Percentiles rank a stretch among this genome's conserved stretches.
Conservation (phyloP, 2,888 invertebrate genomes). For the Ichneumoninae sp. region DNA sequence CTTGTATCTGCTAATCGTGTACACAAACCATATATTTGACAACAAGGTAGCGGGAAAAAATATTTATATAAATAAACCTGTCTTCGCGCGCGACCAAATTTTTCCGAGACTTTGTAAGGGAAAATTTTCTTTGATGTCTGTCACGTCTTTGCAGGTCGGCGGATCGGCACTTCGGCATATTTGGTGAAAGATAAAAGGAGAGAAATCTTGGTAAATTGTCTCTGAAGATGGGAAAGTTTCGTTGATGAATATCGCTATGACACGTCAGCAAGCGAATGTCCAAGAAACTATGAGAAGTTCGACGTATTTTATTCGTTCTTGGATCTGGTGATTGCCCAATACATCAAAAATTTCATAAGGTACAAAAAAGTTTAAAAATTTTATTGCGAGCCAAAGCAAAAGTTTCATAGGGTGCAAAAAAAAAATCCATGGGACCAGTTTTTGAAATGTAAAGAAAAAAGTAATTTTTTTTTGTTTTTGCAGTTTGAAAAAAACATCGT, state of each 20-base stretch:
- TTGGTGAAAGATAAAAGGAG: background rate
- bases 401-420: background rate
- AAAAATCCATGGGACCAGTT: background rate
- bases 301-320: background rate
- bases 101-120: background rate
- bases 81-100: background rate
- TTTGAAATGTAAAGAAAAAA: background rate
- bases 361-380: background rate
- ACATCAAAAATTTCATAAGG: background rate
- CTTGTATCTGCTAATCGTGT: background rate
- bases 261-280: background rate
- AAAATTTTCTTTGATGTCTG: background rate
- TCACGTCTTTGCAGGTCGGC: background rate
- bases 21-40: background rate
- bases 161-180: background rate
- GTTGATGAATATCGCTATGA: background rate
- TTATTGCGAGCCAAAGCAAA: background rate
- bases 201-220: background rate
- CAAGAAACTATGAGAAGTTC: background rate
- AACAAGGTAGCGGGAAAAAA: slow-evolving; percentile 10
- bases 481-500: background rate
- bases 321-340: background rate
- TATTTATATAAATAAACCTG: background rate
- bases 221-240: background rate
- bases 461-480: background rate